Evolutionary conservation across 2,797 vertebrate genomes (phyloP), one percentile per base, ranked within the genome.

Genomic region (Nannoperca obscura): DNA sequence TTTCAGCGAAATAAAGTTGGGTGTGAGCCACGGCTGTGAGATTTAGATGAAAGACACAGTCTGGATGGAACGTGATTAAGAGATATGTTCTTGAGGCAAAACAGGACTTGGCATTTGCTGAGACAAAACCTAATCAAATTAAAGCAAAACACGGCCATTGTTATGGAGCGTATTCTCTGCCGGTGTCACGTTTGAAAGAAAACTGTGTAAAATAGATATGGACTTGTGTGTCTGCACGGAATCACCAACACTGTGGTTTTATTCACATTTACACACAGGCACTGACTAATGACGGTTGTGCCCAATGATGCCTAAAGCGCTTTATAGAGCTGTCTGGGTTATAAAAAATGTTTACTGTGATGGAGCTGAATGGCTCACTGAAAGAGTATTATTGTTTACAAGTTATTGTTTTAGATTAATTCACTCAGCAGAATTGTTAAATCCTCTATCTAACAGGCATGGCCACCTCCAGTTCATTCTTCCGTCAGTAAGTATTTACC

Each of bases 51-150:
- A 95, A 93, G 93, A 94, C 89, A 86, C 91, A 90, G 93, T 81
- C 92, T 94, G 94, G 90, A 92, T 93, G 91, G 93, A 95, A 94
- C 93, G 92, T 94, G 94, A 95, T 95, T 95, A 95, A 95, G 94
- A 94, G 89, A 93, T 93, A 91, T 89, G 91, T 94, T 95, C 94
- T 94, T 89, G 90, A 95, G 94, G 95, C 92, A 87, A 94, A 95
- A 93, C 94, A 95, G 93, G 90, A 94, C 91, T 95, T 94, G 93
- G 92, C 94, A 88, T 95, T 94, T 87, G 90, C 91, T 87, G 91
- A 95, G 94, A 95, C 91, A 91, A 94, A 94, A 94, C 88, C 87
- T 95, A 95, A 96, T 96, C 92, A 95, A 94, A 96, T 96, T 95
- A 95, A 95, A 95, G 94, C 93, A 92, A 94, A 95, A 92, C 92